A percentile compares a stretch with the other conserved stretches of the same genome.
phyloP scores from a whole-genome alignment of 1,140 invertebrate genomes.

The Solen grandis region DNA sequence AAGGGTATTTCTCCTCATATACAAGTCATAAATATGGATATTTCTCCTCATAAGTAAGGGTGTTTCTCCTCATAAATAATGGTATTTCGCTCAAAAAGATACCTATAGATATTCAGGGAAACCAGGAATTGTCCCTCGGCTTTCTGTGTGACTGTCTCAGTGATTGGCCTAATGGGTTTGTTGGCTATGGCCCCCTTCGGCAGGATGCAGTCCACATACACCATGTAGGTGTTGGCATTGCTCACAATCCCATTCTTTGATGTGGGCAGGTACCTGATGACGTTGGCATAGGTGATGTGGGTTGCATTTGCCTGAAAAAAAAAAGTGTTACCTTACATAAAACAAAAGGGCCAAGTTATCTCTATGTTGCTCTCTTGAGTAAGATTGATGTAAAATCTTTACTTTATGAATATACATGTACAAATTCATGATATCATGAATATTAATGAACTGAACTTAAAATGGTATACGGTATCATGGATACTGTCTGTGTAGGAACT shows the following conservation, averaged over 20 bases:
- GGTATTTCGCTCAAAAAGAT: too few species aligned
- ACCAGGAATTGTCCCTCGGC: slow-evolving; percentile 65
- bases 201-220: slow-evolving; percentile 66
- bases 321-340: not conserved
- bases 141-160: slow-evolving; percentile 65
- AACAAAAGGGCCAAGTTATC: too few species aligned
- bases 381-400: too few species aligned
- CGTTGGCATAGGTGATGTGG: slow-evolving; percentile 71
- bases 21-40: not conserved
- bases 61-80: not conserved
- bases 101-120: slow-evolving; percentile 47
- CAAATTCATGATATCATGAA: too few species aligned
- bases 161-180: slow-evolving; percentile 56
- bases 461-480: too few species aligned
- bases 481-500: not conserved
- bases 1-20: not conserved
- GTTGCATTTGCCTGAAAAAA: slow-evolving; percentile 68
- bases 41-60: not conserved
- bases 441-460: too few species aligned
- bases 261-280: slow-evolving; percentile 64
- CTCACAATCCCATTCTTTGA: slow-evolving; percentile 53
- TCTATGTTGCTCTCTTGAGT: too few species aligned
- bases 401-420: not conserved
- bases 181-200: slow-evolving; percentile 47
- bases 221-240: slow-evolving; percentile 63